Percentiles rank a stretch among this genome's conserved stretches.
phyloP scores from a whole-genome alignment of 1,140 invertebrate genomes.

The Pseudachorutes palmiensis region DNA sequence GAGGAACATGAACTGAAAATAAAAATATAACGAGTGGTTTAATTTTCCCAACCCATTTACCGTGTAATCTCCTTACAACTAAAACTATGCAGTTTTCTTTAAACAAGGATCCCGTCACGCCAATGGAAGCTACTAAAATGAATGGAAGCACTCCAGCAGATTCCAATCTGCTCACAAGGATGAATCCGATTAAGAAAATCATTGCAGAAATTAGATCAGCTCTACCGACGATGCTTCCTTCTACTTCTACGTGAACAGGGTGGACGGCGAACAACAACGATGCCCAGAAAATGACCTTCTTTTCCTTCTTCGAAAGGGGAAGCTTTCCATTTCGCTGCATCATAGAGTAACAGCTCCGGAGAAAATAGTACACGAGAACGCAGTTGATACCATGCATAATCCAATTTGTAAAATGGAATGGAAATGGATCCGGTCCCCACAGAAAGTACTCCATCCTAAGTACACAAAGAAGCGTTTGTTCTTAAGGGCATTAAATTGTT shows the following conservation, averaged over 20 bases:
- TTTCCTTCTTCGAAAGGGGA: conserved; percentile 23
- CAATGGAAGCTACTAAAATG: conserved; percentile 11
- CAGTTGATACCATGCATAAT: conserved; percentile 58
- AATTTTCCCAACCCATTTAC: conserved; percentile 3
- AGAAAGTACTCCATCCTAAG: conserved; percentile 55
- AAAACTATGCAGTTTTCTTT: conserved; percentile 32
- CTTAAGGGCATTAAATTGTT: conserved; percentile 12
- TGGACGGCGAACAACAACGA: conserved; percentile 76
- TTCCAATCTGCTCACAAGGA: conserved; percentile 6
- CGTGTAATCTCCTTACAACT: conserved; percentile 15
- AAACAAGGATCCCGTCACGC: conserved; percentile 32
- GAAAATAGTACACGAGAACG: conserved; percentile 44
- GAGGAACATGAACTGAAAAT: too few species aligned
- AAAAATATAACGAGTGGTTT: too few species aligned
- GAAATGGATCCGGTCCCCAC: conserved; percentile 52
- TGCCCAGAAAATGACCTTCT: conserved; percentile 51
- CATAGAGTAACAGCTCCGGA: conserved; percentile 25
- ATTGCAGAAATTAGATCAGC: conserved; percentile 70
- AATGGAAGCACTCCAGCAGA: background rate
- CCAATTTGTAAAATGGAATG: conserved; percentile 66
- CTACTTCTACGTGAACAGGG: conserved; percentile 57
- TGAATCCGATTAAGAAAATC: conserved; percentile 64
- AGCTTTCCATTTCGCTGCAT: conserved; percentile 11
- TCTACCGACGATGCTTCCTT: conserved; percentile 64
- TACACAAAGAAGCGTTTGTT: background rate